Evolutionary conservation across 2,888 invertebrate species (phyloP).

Genomic region (Chaitophorus viminalis): DNA sequence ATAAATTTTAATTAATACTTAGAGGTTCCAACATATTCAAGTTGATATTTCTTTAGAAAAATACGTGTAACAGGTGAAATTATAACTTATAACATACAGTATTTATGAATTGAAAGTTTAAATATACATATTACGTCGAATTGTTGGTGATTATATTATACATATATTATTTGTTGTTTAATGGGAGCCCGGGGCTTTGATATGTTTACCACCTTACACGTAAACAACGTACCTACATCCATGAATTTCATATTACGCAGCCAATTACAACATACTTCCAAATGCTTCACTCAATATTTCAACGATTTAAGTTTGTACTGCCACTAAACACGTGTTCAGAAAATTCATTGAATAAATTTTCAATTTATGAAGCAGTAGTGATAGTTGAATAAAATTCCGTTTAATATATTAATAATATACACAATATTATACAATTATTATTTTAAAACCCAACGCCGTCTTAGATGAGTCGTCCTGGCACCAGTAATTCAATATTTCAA

Average conservation of each 20-base stretch:
- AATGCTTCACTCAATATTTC: background rate
- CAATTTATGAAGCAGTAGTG: background rate
- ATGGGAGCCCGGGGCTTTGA: background rate
- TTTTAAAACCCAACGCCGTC: no score
- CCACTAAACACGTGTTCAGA: background rate
- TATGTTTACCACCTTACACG: background rate
- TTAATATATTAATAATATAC: no score
- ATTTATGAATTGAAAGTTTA: background rate
- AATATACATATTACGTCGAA: background rate
- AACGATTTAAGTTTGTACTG: background rate
- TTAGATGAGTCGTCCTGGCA: no score
- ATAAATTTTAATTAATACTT: background rate
- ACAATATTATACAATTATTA: no score
- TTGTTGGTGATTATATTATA: background rate
- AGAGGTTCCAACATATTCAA: background rate
- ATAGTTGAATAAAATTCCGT: background rate
- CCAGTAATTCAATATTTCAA: no score
- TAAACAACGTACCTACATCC: constrained; percentile 28
- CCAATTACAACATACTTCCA: background rate
- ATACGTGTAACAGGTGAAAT: background rate
- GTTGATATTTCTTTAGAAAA: background rate
- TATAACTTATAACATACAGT: background rate
- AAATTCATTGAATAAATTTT: background rate
- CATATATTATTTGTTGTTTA: constrained; percentile 43
- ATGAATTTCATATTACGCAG: background rate